A percentile compares a stretch with the other conserved stretches of the same genome.
Conservation (phyloP, 2,797 vertebrate species). For the Semotilus atromaculatus region DNA sequence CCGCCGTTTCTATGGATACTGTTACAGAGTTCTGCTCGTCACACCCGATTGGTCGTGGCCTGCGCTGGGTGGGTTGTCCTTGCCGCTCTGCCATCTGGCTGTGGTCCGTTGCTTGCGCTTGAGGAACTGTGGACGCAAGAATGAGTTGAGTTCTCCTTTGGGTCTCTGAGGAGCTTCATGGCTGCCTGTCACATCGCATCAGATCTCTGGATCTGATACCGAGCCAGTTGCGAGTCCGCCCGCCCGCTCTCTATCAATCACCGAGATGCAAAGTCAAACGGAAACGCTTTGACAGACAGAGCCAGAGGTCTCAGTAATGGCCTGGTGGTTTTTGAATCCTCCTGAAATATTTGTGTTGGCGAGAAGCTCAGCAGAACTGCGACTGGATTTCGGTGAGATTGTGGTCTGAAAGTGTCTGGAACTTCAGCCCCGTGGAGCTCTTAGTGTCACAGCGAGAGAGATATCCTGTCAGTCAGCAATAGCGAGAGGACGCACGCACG, state of each 20-base stretch:
- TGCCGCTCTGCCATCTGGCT: constrained; percentile 42
- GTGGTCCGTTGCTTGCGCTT: constrained; percentile 38
- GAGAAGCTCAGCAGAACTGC: not conserved
- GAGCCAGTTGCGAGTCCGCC: not conserved
- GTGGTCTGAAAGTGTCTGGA: constrained; percentile 20
- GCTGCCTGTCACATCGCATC: constrained; percentile 49
- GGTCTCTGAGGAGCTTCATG: constrained; percentile 28
- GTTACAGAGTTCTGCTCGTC: constrained; percentile 43
- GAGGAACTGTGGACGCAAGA: constrained; percentile 27
- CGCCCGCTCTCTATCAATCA: constrained; percentile 45
- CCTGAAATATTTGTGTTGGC: constrained; percentile 3
- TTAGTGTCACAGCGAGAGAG: constrained; percentile 56
- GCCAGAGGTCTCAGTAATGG: constrained; percentile 41
- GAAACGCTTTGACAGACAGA: constrained; percentile 20
- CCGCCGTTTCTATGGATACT: constrained; percentile 59
- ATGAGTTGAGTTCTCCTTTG: constrained; percentile 4
- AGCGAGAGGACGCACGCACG: constrained; percentile 1
- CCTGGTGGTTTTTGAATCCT: constrained; percentile 33
- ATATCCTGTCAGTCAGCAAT: constrained; percentile 54
- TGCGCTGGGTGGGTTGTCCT: constrained; percentile 36
- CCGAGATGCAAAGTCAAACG: constrained; percentile 29
- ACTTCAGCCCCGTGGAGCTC: constrained; percentile 48
- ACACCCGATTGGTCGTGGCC: constrained; percentile 54
- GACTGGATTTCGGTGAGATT: not conserved
- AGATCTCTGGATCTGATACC: constrained; percentile 23